Evolutionary conservation across 2,888 invertebrate species (phyloP).

Genomic region (Andrena trimmerana): DNA sequence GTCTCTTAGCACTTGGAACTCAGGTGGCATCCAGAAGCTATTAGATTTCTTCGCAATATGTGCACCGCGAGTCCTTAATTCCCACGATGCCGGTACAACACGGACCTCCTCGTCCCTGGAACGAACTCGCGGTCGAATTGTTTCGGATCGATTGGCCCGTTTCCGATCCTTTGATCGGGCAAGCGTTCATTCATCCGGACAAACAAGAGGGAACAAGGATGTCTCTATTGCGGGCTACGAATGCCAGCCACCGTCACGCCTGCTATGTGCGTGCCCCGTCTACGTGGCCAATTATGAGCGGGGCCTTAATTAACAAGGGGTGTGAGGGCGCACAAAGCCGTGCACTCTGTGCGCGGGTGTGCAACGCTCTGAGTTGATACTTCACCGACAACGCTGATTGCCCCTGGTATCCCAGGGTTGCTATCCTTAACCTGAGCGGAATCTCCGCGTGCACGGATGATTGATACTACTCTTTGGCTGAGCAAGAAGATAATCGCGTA

Average conservation of each 20-base stretch:
- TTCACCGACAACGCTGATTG: slow-evolving; percentile 43
- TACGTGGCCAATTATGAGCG: slow-evolving; percentile 65
- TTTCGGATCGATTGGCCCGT: slow-evolving; percentile 15
- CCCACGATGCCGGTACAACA: not conserved
- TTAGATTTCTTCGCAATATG: no score
- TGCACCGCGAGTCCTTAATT: no score
- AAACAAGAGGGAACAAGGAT: slow-evolving; percentile 13
- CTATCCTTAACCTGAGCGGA: slow-evolving; percentile 8
- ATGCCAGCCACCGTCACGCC: slow-evolving; percentile 40
- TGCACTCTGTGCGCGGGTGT: slow-evolving; percentile 21
- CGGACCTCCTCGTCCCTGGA: not conserved
- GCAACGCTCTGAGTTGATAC: slow-evolving; percentile 51
- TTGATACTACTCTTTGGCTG: slow-evolving; percentile 46
- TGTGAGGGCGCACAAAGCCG: slow-evolving; percentile 56
- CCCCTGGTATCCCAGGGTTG: slow-evolving; percentile 32
- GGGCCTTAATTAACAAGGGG: slow-evolving; percentile 65
- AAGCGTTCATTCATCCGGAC: slow-evolving; percentile 58
- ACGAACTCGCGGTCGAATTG: slow-evolving; percentile 2
- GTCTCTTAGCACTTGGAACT: no score
- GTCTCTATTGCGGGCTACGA: slow-evolving; percentile 28
- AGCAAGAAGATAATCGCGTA: slow-evolving; percentile 27
- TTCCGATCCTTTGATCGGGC: slow-evolving; percentile 62
- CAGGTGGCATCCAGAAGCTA: no score
- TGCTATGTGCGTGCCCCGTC: slow-evolving; percentile 30
- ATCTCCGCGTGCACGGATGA: slow-evolving; percentile 23